Evolutionary conservation across 2,888 invertebrate species (phyloP).

Genomic region (Amiota communis): DNA sequence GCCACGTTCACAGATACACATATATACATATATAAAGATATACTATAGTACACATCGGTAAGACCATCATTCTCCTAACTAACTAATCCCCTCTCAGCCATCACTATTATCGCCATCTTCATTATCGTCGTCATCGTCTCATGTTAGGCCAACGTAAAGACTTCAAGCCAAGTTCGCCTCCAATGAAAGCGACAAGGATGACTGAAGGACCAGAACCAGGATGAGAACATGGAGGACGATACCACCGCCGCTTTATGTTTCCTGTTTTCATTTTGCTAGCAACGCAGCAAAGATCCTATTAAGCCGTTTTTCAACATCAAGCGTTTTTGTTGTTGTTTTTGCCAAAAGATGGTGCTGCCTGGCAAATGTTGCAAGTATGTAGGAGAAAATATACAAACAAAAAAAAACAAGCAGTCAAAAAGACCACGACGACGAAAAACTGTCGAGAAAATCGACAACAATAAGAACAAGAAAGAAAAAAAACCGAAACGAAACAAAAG

Average conservation of each 20-base stretch:
- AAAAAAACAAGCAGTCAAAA: neutral
- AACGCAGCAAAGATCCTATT: slow-evolving; percentile 26
- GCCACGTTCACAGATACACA: slow-evolving; percentile 52
- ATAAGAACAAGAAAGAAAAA: neutral
- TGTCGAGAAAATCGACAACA: neutral
- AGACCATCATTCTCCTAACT: too few species aligned
- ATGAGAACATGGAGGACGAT: too few species aligned
- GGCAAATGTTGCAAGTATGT: neutral
- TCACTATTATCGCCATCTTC: slow-evolving; percentile 31
- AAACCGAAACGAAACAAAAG: slow-evolving; percentile 40
- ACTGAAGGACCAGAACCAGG: too few species aligned
- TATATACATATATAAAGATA: neutral
- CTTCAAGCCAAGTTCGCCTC: too few species aligned
- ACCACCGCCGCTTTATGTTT: neutral
- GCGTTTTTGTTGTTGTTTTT: slow-evolving; percentile 32
- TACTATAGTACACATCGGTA: neutral
- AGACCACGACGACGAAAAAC: neutral
- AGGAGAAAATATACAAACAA: neutral
- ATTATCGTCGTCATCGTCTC: neutral
- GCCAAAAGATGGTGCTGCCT: slow-evolving; percentile 16
- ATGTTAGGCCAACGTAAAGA: neutral
- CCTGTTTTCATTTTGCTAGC: neutral
- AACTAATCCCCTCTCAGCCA: neutral
- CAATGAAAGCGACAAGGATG: too few species aligned
- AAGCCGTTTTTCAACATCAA: slow-evolving; percentile 33